Conservation (phyloP, 1,140 invertebrate genomes). For the Wiebesia pumilae region DNA sequence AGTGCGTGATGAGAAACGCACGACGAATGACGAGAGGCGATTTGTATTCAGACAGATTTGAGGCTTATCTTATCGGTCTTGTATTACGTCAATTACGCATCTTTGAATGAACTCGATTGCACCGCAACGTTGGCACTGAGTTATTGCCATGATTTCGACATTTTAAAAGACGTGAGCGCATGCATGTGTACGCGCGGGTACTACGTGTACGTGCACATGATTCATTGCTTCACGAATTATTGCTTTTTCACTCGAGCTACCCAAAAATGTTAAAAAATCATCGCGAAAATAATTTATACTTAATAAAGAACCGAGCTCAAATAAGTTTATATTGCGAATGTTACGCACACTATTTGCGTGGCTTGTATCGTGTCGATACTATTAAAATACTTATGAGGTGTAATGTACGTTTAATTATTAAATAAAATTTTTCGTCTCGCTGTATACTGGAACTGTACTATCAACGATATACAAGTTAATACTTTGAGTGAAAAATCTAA, state of each 20-base stretch:
- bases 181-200: neutral
- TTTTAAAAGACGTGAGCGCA: neutral
- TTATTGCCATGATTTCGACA: conserved; percentile 24
- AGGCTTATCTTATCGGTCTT: conserved; percentile 35
- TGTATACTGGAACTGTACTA: neutral
- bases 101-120: conserved; percentile 43
- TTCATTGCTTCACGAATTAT: neutral
- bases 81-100: conserved; percentile 47
- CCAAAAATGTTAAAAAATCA: neutral
- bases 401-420: neutral
- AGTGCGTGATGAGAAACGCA: neutral
- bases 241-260: neutral
- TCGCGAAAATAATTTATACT: neutral
- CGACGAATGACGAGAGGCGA: neutral
- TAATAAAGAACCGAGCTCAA: neutral
- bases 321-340: neutral
- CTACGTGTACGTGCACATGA: neutral
- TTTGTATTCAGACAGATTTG: neutral
- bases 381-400: neutral
- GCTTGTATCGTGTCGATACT: neutral
- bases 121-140: neutral
- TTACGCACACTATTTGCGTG: neutral
- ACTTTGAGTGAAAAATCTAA: neutral
- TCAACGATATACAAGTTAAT: neutral
- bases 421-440: neutral